Evolutionary conservation across 2,888 invertebrate genomes (phyloP).

Genomic region (Notocelia uddmanniana): DNA sequence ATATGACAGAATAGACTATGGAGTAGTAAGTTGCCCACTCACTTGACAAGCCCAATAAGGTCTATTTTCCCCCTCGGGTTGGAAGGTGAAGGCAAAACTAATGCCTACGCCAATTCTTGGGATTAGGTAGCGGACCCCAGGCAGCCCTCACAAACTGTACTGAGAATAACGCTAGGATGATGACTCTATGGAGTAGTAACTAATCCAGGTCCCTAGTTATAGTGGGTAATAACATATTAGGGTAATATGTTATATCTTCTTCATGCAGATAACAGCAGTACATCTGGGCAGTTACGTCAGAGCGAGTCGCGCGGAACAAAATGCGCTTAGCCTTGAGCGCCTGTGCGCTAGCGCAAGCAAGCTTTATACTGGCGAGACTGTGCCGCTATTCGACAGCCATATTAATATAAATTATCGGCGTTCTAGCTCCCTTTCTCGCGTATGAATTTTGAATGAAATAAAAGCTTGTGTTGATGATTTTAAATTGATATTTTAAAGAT

Average conservation of each 20-base stretch:
- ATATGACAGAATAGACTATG: too few species aligned
- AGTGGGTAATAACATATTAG: background rate
- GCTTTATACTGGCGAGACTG: conserved; percentile 48
- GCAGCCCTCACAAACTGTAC: too few species aligned
- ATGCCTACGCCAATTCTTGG: too few species aligned
- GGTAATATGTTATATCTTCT: too few species aligned
- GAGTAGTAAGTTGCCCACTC: too few species aligned
- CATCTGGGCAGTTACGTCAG: conserved; percentile 73
- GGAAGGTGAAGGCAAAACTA: too few species aligned
- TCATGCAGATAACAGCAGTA: conserved; percentile 54
- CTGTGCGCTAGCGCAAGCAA: conserved; percentile 65
- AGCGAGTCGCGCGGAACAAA: conserved; percentile 77
- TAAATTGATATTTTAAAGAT: too few species aligned
- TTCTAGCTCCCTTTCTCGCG: conserved; percentile 4
- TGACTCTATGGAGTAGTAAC: too few species aligned
- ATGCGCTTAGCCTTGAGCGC: conserved; percentile 78
- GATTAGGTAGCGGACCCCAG: too few species aligned
- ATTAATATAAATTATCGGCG: background rate
- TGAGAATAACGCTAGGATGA: too few species aligned
- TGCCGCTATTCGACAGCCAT: background rate
- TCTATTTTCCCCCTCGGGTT: too few species aligned
- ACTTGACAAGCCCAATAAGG: too few species aligned
- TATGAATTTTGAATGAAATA: background rate
- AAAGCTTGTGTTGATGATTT: background rate
- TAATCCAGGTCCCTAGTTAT: background rate